Conservation (phyloP, 2,888 invertebrate species). For the Camponotus fellah region DNA sequence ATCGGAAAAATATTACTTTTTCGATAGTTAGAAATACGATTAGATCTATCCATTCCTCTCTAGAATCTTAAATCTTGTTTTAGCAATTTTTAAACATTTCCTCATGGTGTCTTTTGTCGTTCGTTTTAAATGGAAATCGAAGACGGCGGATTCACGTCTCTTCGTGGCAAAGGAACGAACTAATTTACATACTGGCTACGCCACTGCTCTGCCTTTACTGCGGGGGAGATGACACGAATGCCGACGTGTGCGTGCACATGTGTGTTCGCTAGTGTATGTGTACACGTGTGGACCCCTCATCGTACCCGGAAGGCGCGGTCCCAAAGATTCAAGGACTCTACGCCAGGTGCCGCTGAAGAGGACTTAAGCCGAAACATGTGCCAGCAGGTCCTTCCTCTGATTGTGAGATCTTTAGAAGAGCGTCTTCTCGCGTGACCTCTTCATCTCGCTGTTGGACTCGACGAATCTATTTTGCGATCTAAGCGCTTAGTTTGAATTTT, state of each 20-base stretch:
- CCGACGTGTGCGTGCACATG: constrained; percentile 64
- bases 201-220: constrained; percentile 78
- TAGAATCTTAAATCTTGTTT: constrained; percentile 47
- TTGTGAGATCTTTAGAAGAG: constrained; percentile 56
- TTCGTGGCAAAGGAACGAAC: constrained; percentile 70
- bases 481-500: neutral
- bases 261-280: constrained; percentile 51
- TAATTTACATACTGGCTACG: constrained; percentile 84
- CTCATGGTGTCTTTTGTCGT: constrained; percentile 55
- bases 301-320: constrained; percentile 82
- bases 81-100: constrained; percentile 29
- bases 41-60: neutral
- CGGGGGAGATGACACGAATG: constrained; percentile 76
- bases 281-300: constrained; percentile 72
- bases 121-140: constrained; percentile 62
- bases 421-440: constrained; percentile 57
- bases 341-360: constrained; percentile 84
- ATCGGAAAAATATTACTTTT: constrained; percentile 18
- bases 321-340: constrained; percentile 81
- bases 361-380: constrained; percentile 79
- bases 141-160: constrained; percentile 60
- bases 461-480: neutral
- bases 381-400: constrained; percentile 74
- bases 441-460: constrained; percentile 34
- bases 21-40: constrained; percentile 9